These are phyloP conservation scores for Fringilla coelebs DNA, from an alignment of 2,797 vertebrate genomes.

Conservation along the genomic window DNA sequence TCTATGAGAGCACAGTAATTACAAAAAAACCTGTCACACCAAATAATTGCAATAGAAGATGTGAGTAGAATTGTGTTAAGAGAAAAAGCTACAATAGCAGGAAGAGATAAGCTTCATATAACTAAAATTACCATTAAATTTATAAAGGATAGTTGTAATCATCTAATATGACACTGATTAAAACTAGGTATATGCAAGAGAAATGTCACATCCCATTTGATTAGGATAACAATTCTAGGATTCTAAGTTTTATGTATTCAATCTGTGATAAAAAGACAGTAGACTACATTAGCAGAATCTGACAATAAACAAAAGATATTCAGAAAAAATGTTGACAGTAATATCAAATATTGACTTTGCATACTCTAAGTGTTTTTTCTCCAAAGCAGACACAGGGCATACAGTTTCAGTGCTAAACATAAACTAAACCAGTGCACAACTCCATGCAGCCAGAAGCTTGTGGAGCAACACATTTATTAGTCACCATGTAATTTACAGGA, in stretches of 20 bases:
- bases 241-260: neutral
- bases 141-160: neutral
- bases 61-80: neutral
- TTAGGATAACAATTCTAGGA: neutral
- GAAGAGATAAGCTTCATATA: neutral
- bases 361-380: neutral
- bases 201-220: neutral
- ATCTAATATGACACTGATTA: neutral
- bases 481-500: neutral
- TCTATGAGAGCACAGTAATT: neutral
- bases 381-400: neutral
- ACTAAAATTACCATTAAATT: neutral
- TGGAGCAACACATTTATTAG: neutral
- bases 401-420: neutral
- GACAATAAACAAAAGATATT: neutral
- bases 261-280: neutral
- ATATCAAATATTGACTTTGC: neutral
- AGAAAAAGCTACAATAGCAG: neutral
- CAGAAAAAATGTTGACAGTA: neutral
- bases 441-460: neutral
- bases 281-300: neutral
- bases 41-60: neutral
- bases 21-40: neutral
- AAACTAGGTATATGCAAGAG: neutral
- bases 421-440: neutral